Evolutionary conservation across 2,113 vertebrate species (phyloP).

Genomic region (Sardina pilchardus): DNA sequence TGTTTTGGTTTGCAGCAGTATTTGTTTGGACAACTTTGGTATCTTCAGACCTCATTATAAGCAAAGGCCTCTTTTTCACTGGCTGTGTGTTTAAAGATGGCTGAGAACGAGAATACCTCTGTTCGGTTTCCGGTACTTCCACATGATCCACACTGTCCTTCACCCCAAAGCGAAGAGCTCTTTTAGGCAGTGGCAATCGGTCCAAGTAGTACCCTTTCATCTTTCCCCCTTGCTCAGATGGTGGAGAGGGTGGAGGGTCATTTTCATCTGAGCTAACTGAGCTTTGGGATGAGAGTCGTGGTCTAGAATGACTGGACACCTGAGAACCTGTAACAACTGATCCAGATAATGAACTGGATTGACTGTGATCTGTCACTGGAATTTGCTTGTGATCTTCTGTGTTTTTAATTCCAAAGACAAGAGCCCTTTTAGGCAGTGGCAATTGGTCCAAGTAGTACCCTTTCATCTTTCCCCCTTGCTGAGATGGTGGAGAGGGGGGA

Average conservation of each 20-base stretch:
- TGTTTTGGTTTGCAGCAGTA: slow-evolving; percentile 23
- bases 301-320: not conserved
- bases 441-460: not conserved
- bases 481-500: not conserved
- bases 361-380: slow-evolving; percentile 6
- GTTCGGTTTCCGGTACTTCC: not conserved
- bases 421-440: not conserved
- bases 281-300: not conserved
- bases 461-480: slow-evolving; percentile 16
- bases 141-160: not conserved
- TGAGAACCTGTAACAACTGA: not conserved
- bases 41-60: not conserved
- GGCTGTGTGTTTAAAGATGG: not conserved
- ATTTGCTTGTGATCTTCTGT: not conserved
- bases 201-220: not conserved
- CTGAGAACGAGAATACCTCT: slow-evolving; percentile 8
- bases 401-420: not conserved
- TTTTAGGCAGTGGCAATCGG: not conserved
- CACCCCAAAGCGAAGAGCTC: not conserved
- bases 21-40: not conserved
- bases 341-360: slow-evolving; percentile 20
- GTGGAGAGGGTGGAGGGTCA: not conserved
- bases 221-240: not conserved
- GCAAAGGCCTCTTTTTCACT: not conserved
- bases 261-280: not conserved